Conservation (phyloP, 2,797 vertebrate species). For the Phataginus tetradactyla region DNA sequence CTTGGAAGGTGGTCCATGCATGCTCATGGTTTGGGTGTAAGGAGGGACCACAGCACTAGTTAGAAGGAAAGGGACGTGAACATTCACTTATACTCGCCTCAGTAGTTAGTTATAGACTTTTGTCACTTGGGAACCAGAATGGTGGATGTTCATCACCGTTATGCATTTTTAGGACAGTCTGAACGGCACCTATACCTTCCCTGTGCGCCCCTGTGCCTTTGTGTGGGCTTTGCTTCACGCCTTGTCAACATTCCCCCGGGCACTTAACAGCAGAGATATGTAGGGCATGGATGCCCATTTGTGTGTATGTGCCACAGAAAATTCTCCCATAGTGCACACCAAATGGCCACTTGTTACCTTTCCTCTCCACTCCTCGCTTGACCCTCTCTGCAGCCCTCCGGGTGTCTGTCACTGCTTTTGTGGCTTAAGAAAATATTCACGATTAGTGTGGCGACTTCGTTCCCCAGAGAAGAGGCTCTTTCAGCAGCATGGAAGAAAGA, state of each 20-base stretch:
- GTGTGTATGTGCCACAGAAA: background rate
- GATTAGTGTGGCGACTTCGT: background rate
- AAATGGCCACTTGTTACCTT: accelerated
- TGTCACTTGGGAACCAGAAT: background rate
- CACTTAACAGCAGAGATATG: background rate
- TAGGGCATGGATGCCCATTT: background rate
- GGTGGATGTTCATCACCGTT: background rate
- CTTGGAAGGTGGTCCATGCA: background rate
- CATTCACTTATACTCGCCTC: background rate
- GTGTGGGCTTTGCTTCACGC: background rate
- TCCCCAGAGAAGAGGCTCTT: background rate
- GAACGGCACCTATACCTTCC: background rate
- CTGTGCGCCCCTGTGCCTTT: background rate
- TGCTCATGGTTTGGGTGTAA: background rate
- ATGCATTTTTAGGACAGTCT: background rate
- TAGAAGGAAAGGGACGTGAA: background rate
- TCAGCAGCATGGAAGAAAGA: background rate
- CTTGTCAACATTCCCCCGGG: background rate
- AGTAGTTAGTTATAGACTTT: background rate
- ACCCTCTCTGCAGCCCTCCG: background rate
- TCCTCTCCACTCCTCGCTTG: background rate
- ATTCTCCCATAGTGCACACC: background rate
- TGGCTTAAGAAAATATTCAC: background rate
- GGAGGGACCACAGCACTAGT: background rate
- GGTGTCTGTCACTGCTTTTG: background rate